These are phyloP conservation scores for Eueremaeus valkanovi DNA, from an alignment of 2,888 invertebrate species.

Conservation along the genomic window DNA sequence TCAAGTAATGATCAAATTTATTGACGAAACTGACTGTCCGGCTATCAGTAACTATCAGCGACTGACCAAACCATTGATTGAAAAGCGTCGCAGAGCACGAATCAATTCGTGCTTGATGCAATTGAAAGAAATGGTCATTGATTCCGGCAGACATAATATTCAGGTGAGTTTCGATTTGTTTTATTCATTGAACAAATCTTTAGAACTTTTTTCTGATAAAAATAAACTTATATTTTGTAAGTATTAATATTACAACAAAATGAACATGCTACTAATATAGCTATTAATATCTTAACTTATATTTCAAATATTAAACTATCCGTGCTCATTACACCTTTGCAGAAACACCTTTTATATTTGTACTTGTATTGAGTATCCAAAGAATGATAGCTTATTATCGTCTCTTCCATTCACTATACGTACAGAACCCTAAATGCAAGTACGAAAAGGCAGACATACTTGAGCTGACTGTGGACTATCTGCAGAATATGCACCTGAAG, in stretches of 20 bases:
- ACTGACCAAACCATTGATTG: conserved; percentile 41
- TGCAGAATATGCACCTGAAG: conserved; percentile 32
- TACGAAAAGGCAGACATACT: conserved; percentile 45
- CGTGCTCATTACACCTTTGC: no score
- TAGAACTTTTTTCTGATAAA: no score
- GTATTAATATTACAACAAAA: conserved; percentile 2
- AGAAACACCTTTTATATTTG: no score
- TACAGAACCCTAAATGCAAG: conserved; percentile 40
- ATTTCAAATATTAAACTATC: no score
- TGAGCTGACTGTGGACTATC: conserved; percentile 45
- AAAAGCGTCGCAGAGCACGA: conserved; percentile 44
- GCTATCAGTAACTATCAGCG: neutral
- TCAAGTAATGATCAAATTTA: neutral
- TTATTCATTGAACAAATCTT: no score
- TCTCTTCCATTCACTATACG: no score
- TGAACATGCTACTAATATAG: neutral
- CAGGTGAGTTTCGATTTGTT: conserved; percentile 18
- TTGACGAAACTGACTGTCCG: conserved; percentile 5
- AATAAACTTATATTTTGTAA: no score
- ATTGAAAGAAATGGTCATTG: conserved; percentile 43
- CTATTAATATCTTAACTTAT: neutral
- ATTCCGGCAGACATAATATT: conserved; percentile 35
- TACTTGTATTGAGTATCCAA: no score
- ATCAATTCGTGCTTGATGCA: conserved; percentile 43
- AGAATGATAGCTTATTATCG: no score